Evolutionary conservation across 2,113 vertebrate species (phyloP), one percentile per base, ranked within the genome.

Genomic region (Atlantisia rogersi): DNA sequence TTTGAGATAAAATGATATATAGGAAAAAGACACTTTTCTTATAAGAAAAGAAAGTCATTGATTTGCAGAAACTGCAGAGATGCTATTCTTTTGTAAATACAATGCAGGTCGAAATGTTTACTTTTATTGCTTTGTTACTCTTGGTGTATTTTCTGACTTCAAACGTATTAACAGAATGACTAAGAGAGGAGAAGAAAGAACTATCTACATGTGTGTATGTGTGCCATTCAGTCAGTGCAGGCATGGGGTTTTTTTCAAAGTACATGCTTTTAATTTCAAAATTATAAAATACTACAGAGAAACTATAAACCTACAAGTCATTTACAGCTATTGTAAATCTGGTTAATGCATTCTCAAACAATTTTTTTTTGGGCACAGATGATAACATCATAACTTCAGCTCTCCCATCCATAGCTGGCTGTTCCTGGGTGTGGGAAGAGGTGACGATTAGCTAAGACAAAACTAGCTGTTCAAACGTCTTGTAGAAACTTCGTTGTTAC

Each of bases 371-470:
- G 86, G 89, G 70, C 89, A 92, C 91, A 95, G 86, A 84, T 92
- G 73, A 81, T 48, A 92, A 86, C 91, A 95, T 94, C 93, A 20
- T 95, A 91, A 58, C 65, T 92, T 92, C 62, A 88, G 46, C 84
- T 84, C 24, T 82, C 56, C 83, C 48, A 91, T 90, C 77, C 83
- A 64, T 91, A 86, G 53, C 89, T 97, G 89, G 86, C 83, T 95
- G 56, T 69, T 96, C 39, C 40, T 86, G 62, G 53, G 53, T 95
- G 89, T 96, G 86, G 91, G 93, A 94, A 94, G 86, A 94, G 53
- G 77, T 95, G 91, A 91, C 78, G 87, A 95, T 91, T 89, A 94
- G 65, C 79, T 86, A 88, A 95, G 86, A 79, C 74, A 94, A 96
- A 97, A 87, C 58, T 94, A 79, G 62, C 62, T 87, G 74, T 89